Conservation (phyloP, 2,113 vertebrate genomes). For the Cryptotis parvus region DNA sequence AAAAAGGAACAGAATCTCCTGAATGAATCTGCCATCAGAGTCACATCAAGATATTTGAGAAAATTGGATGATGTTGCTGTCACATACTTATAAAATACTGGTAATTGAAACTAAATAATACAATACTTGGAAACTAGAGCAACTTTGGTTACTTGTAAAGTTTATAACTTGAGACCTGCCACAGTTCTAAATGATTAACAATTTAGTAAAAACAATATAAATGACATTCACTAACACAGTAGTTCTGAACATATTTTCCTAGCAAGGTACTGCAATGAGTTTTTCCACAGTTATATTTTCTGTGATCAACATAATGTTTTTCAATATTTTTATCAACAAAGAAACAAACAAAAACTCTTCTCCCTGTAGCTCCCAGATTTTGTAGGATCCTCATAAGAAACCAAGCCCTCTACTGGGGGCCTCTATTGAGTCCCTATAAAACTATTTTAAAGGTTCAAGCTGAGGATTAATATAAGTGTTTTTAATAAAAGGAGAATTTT, state of each 20-base stretch:
- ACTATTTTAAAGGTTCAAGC: constrained; percentile 30
- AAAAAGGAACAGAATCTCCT: constrained; percentile 44
- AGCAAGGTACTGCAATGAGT: neutral
- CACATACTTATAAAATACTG: neutral
- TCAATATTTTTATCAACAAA: constrained; percentile 6
- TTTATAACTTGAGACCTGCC: constrained; percentile 6
- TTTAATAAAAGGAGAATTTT: neutral
- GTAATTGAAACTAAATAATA: neutral
- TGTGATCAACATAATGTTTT: neutral
- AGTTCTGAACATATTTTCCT: neutral
- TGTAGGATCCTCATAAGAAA: neutral
- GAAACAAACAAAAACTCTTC: neutral
- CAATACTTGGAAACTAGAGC: neutral
- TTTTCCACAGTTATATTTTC: neutral
- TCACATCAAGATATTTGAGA: neutral
- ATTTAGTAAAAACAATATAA: constrained; percentile 11
- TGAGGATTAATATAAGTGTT: constrained; percentile 13
- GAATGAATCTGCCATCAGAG: constrained; percentile 11
- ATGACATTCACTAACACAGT: neutral
- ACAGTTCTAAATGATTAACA: constrained; percentile 8
- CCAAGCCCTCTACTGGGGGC: neutral
- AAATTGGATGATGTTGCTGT: neutral
- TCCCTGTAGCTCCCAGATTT: neutral
- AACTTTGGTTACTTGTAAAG: constrained; percentile 24
- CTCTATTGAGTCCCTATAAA: no score